Conservation (phyloP, 2,113 vertebrate genomes). For the Dromiciops gliroides region DNA sequence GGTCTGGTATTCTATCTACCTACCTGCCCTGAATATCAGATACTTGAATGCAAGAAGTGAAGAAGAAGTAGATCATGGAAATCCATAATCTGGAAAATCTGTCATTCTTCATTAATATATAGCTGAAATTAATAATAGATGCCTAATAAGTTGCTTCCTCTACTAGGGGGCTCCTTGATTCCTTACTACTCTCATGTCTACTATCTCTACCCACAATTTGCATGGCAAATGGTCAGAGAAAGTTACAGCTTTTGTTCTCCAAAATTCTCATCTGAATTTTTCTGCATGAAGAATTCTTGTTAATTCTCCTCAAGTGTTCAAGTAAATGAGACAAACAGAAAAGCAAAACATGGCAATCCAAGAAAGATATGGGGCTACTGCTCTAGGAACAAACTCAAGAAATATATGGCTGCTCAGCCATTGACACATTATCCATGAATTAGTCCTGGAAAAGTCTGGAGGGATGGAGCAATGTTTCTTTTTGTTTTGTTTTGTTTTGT, state of each 20-base stretch:
- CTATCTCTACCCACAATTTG: not conserved
- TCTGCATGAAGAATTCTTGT: conserved; percentile 37
- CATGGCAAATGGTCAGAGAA: not conserved
- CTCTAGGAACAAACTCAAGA: not conserved
- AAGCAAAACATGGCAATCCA: conserved; percentile 9
- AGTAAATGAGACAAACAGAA: not conserved
- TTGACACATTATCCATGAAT: not conserved
- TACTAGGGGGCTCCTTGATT: not conserved
- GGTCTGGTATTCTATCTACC: not conserved
- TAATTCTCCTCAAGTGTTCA: not conserved
- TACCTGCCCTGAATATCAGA: not conserved
- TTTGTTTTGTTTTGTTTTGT: too few relatives aligned
- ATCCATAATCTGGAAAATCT: not conserved
- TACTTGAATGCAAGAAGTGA: not conserved
- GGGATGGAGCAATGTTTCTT: not conserved
- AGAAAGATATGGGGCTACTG: not conserved
- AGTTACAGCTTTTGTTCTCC: not conserved
- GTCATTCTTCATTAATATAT: not conserved
- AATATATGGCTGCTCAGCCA: not conserved
- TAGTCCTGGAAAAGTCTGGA: not conserved
- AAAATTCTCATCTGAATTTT: not conserved
- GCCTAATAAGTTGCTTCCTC: not conserved
- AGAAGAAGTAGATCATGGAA: not conserved
- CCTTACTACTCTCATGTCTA: not conserved
- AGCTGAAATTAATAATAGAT: not conserved